These are phyloP conservation scores for Protaetia brevitarsis DNA, from an alignment of 1,140 invertebrate genomes.

Conservation along the genomic window DNA sequence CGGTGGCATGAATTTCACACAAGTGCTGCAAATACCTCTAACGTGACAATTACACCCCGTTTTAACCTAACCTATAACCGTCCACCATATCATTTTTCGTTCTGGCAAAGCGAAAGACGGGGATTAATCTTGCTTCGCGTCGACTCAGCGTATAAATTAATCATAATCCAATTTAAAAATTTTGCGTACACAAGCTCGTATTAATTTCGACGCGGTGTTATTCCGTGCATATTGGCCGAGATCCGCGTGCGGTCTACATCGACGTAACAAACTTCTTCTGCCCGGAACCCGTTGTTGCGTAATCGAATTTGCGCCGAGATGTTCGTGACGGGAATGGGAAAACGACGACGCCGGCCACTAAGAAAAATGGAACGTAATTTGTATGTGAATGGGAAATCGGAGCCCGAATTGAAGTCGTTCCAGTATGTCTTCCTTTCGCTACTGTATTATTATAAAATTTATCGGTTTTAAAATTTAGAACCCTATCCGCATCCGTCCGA, in stretches of 20 bases:
- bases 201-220: not conserved
- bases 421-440: too few species aligned
- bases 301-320: not conserved
- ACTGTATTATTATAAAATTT: too few species aligned
- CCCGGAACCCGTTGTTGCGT: not conserved
- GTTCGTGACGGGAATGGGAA: slow-evolving; percentile 6
- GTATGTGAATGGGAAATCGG: too few species aligned
- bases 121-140: not conserved
- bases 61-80: not conserved
- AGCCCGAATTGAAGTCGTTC: too few species aligned
- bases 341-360: too few species aligned
- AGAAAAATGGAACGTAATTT: too few species aligned
- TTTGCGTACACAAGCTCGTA: not conserved
- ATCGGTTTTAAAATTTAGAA: too few species aligned
- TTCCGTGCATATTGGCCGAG: not conserved
- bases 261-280: not conserved
- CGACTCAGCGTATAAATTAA: slow-evolving; percentile 2
- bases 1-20: not conserved
- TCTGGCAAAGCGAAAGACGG: not conserved
- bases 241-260: not conserved
- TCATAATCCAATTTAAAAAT: slow-evolving; percentile 14
- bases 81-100: not conserved
- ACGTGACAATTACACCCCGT: not conserved
- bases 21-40: not conserved
- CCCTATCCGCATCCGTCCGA: too few species aligned